phyloP scores from a whole-genome alignment of 2,113 vertebrate genomes.

The Platycercus adscitus region DNA sequence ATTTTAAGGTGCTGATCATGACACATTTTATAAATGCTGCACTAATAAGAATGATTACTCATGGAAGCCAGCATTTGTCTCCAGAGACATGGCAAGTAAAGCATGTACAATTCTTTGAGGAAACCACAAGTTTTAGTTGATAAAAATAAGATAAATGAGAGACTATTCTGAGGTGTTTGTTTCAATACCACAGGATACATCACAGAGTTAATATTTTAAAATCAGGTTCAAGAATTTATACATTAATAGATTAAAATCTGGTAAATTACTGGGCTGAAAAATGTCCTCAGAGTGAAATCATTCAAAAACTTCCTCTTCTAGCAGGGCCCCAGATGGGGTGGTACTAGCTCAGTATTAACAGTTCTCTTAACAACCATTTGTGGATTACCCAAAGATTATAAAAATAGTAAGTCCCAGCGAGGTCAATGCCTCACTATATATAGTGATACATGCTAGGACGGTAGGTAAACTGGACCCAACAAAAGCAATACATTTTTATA shows the following conservation, averaged over 20 bases:
- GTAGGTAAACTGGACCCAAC: not conserved
- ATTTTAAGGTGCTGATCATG: not conserved
- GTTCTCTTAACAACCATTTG: not conserved
- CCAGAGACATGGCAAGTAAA: not conserved
- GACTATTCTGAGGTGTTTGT: not conserved
- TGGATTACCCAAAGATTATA: not conserved
- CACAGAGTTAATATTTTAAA: conserved; percentile 5
- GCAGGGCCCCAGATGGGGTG: not conserved
- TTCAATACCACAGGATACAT: not conserved
- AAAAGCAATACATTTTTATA: not conserved
- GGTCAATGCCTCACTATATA: not conserved
- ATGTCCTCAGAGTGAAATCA: not conserved
- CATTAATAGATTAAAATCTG: conserved; percentile 27
- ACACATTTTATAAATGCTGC: not conserved
- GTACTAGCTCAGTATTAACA: not conserved
- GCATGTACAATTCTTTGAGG: not conserved
- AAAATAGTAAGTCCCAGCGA: not conserved
- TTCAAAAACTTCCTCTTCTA: not conserved
- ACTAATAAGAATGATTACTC: not conserved
- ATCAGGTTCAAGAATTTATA: not conserved
- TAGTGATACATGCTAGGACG: not conserved
- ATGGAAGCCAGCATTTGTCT: not conserved
- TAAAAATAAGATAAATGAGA: not conserved
- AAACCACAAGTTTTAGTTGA: not conserved
- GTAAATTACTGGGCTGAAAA: not conserved